These are phyloP conservation scores for Drosophila ercepeae DNA, from an alignment of 1,140 invertebrate species.

Conservation along the genomic window DNA sequence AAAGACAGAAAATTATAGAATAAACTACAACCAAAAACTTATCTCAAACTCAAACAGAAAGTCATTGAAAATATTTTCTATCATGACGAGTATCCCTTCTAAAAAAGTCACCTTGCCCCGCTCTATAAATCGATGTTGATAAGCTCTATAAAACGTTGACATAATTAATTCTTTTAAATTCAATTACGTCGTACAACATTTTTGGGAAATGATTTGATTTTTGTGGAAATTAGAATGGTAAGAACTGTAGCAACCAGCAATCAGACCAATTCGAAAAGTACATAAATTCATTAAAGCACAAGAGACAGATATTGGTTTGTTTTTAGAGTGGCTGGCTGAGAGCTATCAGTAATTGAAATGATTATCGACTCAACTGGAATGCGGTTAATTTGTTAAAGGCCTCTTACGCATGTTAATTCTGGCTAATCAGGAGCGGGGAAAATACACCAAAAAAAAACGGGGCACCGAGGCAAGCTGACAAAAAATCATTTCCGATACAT, in stretches of 20 bases:
- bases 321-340: constrained; percentile 1
- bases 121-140: constrained; percentile 17
- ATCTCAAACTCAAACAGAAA: no score
- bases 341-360: constrained; percentile 50
- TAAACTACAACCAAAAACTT: no score
- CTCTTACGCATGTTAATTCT: constrained; percentile 59
- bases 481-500: constrained; percentile 64
- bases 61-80: neutral
- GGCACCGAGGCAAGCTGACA: neutral
- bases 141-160: constrained; percentile 9
- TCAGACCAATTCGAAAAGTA: constrained; percentile 18
- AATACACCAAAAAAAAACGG: neutral
- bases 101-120: neutral
- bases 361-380: constrained; percentile 64
- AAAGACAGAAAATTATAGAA: no score
- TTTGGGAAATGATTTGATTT: constrained; percentile 50
- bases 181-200: constrained; percentile 64
- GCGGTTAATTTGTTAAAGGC: constrained; percentile 50
- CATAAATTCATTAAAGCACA: constrained; percentile 70
- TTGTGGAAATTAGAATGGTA: constrained; percentile 73
- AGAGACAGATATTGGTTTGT: constrained; percentile 16
- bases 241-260: constrained; percentile 49
- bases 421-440: constrained; percentile 17
- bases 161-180: constrained; percentile 77
- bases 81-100: neutral